Base-by-base conservation (phyloP, 2,888 invertebrate genomes). In the Aphidius colemani region DNA sequence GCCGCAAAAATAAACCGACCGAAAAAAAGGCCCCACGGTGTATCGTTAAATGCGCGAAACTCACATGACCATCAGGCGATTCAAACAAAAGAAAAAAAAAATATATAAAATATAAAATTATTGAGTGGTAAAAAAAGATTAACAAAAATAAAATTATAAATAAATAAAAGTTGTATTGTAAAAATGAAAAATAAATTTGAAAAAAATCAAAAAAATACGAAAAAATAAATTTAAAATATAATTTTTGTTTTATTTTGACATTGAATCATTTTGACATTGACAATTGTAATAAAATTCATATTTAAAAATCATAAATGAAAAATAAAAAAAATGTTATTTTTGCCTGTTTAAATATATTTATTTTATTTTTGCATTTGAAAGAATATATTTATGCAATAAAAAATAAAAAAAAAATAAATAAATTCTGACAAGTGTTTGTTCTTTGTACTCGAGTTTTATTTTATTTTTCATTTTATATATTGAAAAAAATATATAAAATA, bases 1-100 rank as follows among this genome's bases (percentile, higher is more conserved):
- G 30, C 46, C 46, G 58, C 53, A 51, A 53, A 71, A 72, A 71
- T 74, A 57, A 66, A 68, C 67, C 61, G 66, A 57, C 56, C 70
- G 66, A 70, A 73, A 72, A n/a, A 74, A 71, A 56, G 69, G 71
- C 65, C 59, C 45, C n/a, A 8, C 69, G 67, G 69, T 64, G 67
- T 72, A 72, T 75, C 78, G 73, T 74, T 30, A 79, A 78, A 75
- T 67, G 73, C 71, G 74, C 72, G 72, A 77, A 74, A 75, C 75
- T 75, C 69, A 71, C 71, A 70, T 58, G 53, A 40, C 53, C 50
- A 44, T 18, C 51, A 53, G 41, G 44, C 46, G 41, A 49, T 51
- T 53, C 53, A 58, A 53, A 59, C 49, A 48, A 57, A 13, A 48
- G 41, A 18, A 18, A 51, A 44, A 48, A 43, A 62, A 2, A 44